A percentile compares a stretch with the other conserved stretches of the same genome.
phyloP scores from a whole-genome alignment of 1,140 invertebrate genomes.

The Polypedilum vanderplanki region DNA sequence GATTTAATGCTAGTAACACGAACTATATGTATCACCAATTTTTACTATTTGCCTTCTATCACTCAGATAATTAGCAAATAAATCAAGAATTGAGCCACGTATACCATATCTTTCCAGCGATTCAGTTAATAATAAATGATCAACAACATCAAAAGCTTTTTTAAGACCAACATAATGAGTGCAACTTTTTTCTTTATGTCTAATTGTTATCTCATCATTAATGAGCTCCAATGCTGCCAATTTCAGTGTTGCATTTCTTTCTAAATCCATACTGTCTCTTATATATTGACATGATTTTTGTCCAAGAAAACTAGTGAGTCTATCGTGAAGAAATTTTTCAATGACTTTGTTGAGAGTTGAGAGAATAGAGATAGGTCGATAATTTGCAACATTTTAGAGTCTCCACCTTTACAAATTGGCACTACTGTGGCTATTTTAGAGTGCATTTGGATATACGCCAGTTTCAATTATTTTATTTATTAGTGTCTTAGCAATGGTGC shows the following conservation, averaged over 20 bases:
- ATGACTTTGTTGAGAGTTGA: slow-evolving; percentile 27
- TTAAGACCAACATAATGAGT: slow-evolving; percentile 30
- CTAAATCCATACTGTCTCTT: slow-evolving; percentile 35
- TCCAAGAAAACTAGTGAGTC: slow-evolving; percentile 34
- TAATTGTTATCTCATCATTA: slow-evolving; percentile 15
- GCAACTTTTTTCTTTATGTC: slow-evolving; percentile 30
- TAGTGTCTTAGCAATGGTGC: not conserved
- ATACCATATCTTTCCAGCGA: slow-evolving; percentile 30
- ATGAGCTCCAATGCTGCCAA: slow-evolving; percentile 30
- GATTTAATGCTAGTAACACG: not conserved
- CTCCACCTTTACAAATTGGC: slow-evolving; percentile 34
- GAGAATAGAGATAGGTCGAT: not conserved
- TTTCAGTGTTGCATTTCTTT: slow-evolving; percentile 33
- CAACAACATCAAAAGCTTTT: slow-evolving; percentile 34
- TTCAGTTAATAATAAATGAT: slow-evolving; percentile 30
- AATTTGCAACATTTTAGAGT: not conserved
- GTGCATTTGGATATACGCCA: not conserved
- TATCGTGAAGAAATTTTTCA: slow-evolving; percentile 34
- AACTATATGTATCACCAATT: not conserved
- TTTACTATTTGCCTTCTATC: not conserved
- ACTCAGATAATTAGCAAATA: not conserved
- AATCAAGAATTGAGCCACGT: not conserved
- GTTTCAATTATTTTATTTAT: not conserved
- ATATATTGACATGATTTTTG: slow-evolving; percentile 33
- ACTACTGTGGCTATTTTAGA: slow-evolving; percentile 33